Evolutionary conservation across 1,140 invertebrate genomes (phyloP).

Genomic region (Trachymyrmex cornetzi): DNA sequence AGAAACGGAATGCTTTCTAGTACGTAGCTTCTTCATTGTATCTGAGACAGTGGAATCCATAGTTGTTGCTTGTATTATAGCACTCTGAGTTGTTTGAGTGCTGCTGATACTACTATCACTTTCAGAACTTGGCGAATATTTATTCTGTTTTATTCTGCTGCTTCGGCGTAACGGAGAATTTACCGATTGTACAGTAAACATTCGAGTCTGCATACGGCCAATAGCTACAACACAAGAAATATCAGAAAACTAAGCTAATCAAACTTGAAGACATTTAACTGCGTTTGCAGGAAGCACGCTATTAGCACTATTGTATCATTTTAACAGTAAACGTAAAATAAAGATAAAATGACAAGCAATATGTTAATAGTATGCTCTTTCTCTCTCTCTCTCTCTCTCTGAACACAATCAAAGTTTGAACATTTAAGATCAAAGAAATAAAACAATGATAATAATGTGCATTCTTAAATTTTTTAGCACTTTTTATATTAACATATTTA

Average conservation of each 20-base stretch:
- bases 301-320: no score
- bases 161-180: constrained; percentile 79
- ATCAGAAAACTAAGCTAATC: neutral
- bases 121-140: constrained; percentile 72
- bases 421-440: neutral
- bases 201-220: constrained; percentile 64
- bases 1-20: constrained; percentile 72
- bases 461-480: neutral
- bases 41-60: constrained; percentile 61
- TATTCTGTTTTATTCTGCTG: constrained; percentile 69
- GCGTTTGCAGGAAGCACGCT: no score
- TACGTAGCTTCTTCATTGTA: constrained; percentile 59
- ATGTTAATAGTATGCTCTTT: no score
- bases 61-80: constrained; percentile 55
- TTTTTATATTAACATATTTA: neutral
- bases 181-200: neutral
- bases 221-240: constrained; percentile 10
- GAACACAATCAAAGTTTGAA: neutral
- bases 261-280: neutral
- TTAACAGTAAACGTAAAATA: no score
- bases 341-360: no score
- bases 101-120: constrained; percentile 62
- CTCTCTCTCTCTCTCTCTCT: no score
- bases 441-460: constrained; percentile 11
- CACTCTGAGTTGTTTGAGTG: constrained; percentile 28